phyloP scores from a whole-genome alignment of 2,888 invertebrate species.

The Autographa gamma region DNA sequence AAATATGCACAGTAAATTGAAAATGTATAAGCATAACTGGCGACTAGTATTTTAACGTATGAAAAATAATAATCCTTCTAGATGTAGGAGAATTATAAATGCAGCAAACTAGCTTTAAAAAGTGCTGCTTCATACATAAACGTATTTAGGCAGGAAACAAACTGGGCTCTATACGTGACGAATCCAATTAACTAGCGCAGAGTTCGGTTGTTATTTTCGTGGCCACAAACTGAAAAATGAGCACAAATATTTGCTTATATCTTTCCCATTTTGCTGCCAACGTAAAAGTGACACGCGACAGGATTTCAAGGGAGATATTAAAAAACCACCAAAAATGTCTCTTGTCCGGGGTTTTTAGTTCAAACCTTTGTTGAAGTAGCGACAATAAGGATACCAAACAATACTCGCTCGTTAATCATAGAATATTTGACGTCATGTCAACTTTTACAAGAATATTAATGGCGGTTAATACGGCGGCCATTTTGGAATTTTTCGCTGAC shows the following conservation, averaged over 20 bases:
- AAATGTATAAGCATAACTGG: too few relatives aligned
- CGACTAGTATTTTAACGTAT: too few relatives aligned
- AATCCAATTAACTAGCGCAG: not conserved
- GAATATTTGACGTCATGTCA: constrained; percentile 78
- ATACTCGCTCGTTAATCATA: constrained; percentile 75
- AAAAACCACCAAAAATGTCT: constrained; percentile 69
- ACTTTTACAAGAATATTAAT: constrained; percentile 69
- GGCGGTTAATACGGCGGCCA: constrained; percentile 57
- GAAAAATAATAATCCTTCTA: too few relatives aligned
- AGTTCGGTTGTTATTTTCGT: constrained; percentile 19
- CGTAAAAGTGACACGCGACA: constrained; percentile 70
- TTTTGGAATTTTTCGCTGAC: constrained; percentile 46
- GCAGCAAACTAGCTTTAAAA: too few relatives aligned
- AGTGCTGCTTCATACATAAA: too few relatives aligned
- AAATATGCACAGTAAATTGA: too few relatives aligned
- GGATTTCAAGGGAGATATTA: constrained; percentile 74
- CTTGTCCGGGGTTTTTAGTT: constrained; percentile 68
- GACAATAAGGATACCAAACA: constrained; percentile 76
- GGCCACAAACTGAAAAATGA: constrained; percentile 71
- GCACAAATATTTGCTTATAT: constrained; percentile 75
- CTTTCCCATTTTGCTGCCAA: constrained; percentile 71
- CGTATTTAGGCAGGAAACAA: too few relatives aligned
- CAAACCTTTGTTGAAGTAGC: constrained; percentile 65
- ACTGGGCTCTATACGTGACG: too few relatives aligned
- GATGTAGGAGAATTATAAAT: too few relatives aligned